phyloP scores from a whole-genome alignment of 2,888 invertebrate genomes.

The Cyclophora albipunctata region DNA sequence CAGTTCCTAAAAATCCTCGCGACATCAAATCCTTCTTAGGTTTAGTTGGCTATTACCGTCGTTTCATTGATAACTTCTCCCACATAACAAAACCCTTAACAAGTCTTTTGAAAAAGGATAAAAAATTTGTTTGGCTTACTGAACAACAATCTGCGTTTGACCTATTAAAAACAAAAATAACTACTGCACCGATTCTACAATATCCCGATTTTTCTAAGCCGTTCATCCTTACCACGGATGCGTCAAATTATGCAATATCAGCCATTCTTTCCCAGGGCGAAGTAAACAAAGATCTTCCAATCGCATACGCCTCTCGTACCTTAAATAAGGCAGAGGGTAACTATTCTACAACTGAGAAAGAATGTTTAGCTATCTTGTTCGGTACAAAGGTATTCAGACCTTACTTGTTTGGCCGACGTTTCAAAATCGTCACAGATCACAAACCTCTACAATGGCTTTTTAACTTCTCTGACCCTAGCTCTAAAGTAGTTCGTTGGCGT shows the following conservation, averaged over 20 bases:
- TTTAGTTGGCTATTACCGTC: conserved; percentile 11
- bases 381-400: conserved; percentile 4
- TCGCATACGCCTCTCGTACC: conserved; percentile 3
- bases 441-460: conserved; percentile 8
- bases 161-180: not conserved
- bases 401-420: conserved; percentile 6
- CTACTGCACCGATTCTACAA: conserved; percentile 3
- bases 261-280: conserved; percentile 4
- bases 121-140: not conserved
- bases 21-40: conserved; percentile 13
- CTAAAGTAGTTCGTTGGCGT: not conserved
- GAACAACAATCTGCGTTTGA: conserved; percentile 2
- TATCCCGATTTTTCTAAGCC: conserved; percentile 6
- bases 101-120: conserved; percentile 5
- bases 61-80: conserved; percentile 9
- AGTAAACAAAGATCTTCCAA: conserved; percentile 2
- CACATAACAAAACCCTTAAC: conserved; percentile 5
- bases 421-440: conserved; percentile 9
- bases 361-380: conserved; percentile 6
- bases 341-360: conserved; percentile 5
- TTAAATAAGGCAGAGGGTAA: conserved; percentile 8
- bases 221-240: conserved; percentile 4
- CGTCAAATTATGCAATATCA: conserved; percentile 1
- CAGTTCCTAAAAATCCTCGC: conserved; percentile 4
- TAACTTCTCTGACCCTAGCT: conserved; percentile 5